Conservation (phyloP, 2,797 vertebrate species). For the Gymnocypris eckloni region DNA sequence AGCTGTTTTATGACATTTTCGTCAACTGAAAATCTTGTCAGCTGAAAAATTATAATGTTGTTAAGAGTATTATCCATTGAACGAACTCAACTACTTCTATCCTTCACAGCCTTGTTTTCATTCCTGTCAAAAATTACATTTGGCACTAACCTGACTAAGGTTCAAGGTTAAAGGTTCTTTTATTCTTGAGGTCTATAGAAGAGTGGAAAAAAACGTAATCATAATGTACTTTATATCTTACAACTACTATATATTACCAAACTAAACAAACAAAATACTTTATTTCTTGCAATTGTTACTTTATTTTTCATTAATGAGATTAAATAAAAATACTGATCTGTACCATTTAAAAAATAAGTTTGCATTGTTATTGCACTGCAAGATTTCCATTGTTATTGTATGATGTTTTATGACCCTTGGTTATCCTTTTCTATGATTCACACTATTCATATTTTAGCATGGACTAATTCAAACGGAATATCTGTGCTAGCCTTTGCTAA, state of each 20-base stretch:
- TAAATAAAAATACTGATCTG: background rate
- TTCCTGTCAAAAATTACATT: too few species aligned
- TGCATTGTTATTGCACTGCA: too few species aligned
- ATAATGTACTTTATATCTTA: constrained; percentile 2
- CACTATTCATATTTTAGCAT: background rate
- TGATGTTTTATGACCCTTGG: too few species aligned
- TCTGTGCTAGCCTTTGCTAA: background rate
- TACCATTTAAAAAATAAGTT: background rate
- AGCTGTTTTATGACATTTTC: background rate
- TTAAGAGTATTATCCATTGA: background rate
- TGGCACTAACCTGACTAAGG: too few species aligned
- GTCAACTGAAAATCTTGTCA: background rate
- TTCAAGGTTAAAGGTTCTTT: too few species aligned
- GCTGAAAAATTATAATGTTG: background rate
- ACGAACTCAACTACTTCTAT: too few species aligned
- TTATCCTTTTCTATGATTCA: too few species aligned
- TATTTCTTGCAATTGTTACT: too few species aligned
- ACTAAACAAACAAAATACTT: too few species aligned
- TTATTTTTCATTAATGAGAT: too few species aligned
- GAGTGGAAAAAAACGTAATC: too few species aligned
- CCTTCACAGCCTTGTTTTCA: too few species aligned
- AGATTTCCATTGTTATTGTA: background rate
- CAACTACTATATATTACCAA: background rate
- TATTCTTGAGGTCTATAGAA: background rate
- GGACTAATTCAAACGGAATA: background rate